Base-by-base conservation (phyloP, 2,888 invertebrate genomes). In the Drosophila histrio region DNA sequence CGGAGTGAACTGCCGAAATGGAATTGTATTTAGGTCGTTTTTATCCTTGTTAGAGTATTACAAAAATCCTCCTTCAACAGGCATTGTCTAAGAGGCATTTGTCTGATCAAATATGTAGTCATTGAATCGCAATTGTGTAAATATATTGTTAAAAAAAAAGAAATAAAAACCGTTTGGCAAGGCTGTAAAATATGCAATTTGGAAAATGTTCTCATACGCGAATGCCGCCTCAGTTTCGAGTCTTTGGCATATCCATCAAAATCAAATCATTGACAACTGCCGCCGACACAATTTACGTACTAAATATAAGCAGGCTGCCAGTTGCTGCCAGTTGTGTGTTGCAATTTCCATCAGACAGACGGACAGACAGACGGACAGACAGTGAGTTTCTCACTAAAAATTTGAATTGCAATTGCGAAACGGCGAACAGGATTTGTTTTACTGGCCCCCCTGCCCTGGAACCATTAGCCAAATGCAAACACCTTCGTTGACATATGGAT, bases 401-500 rank as follows among this genome's bases (percentile, higher is more conserved):
- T 70, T 70, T 72, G 62, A 67, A 59, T 70, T 52, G 65, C 34
- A 44, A 75, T 75, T 73, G 69, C 70, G 59, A 69, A 73, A 64
- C n/a, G 39, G 19, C 43, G 56, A 73, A 75, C 75, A 69, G 75
- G 75, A 72, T 75, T 72, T 68, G 34, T 30, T 21, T 32, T 22
- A 22, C 9, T 32, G 13, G 13, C 8, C 21, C 39, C 21, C 36
- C 59, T 60, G 54, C 39, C 21, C 36, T 61, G 63, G 54, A 52
- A 24, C 63, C 83, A 86, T 81, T 85, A 86, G 83, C 73, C 70
- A 24, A 60, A 73, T 63, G 80, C 79, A 85, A 82, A 81, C 83
- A 81, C 80, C 86, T 85, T 79, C 58, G 77, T 62, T 70, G 62
- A 79, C 64, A 53, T 24, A 41, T 36, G 30, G 63, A 58, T 34